Conservation (phyloP, 2,113 vertebrate species). For the Genyomyrus donnyi region DNA sequence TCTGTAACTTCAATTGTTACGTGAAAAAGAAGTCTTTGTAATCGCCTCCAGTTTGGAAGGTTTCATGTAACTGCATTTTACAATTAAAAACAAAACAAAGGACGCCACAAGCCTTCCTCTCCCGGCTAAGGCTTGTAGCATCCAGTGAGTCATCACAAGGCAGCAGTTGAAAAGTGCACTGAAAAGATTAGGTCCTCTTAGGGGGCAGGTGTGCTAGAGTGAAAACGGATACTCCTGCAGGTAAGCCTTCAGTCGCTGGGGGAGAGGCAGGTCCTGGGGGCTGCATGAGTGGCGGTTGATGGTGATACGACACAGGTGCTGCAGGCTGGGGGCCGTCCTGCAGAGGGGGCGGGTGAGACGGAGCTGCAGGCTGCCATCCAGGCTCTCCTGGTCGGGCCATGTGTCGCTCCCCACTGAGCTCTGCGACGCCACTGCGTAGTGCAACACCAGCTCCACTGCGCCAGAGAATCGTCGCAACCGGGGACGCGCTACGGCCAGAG, state of each 20-base stretch:
- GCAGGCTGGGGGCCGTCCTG: slow-evolving; percentile 29
- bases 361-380: slow-evolving; percentile 32
- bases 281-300: slow-evolving; percentile 37
- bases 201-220: slow-evolving; percentile 20
- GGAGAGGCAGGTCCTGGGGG: slow-evolving; percentile 35
- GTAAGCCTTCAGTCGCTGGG: slow-evolving; percentile 33
- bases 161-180: not conserved
- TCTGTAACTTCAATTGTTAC: not conserved
- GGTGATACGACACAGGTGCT: slow-evolving; percentile 37
- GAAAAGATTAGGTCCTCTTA: not conserved
- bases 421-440: slow-evolving; percentile 33
- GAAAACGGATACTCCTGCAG: slow-evolving; percentile 42
- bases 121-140: not conserved
- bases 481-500: slow-evolving; percentile 36
- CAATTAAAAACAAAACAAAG: not conserved
- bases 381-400: not conserved
- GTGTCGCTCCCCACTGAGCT: not conserved
- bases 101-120: not conserved
- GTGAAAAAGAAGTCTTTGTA: not conserved
- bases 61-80: not conserved
- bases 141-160: not conserved
- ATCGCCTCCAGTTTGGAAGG: not conserved
- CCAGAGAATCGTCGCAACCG: slow-evolving; percentile 37
- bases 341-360: slow-evolving; percentile 34
- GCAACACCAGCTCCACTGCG: slow-evolving; percentile 40